Evolutionary conservation across 2,888 invertebrate species (phyloP).

Genomic region (Celastrina argiolus): DNA sequence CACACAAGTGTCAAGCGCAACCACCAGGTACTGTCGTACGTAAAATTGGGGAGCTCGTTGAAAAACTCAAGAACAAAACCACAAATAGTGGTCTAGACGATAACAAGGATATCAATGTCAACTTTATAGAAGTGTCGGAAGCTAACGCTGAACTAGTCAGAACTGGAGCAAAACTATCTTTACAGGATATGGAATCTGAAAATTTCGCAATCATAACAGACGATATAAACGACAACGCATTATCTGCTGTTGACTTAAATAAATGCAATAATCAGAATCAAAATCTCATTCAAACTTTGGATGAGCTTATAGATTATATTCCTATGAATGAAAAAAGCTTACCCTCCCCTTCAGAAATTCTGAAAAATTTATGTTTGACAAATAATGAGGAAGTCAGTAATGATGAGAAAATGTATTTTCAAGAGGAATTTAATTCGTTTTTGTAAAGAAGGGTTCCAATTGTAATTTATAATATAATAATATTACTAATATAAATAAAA

Average conservation of each 20-base stretch:
- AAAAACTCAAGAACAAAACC: conserved; percentile 68
- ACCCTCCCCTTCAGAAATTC: conserved; percentile 81
- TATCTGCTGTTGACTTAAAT: conserved; percentile 25
- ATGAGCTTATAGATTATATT: conserved; percentile 53
- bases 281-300: conserved; percentile 50
- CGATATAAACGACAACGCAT: conserved; percentile 40
- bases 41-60: conserved; percentile 66
- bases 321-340: conserved; percentile 67
- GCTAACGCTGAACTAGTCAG: conserved; percentile 65
- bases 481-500: too few species aligned
- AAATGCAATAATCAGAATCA: conserved; percentile 25
- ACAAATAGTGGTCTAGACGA: conserved; percentile 31
- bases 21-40: conserved; percentile 78
- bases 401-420: conserved; percentile 19
- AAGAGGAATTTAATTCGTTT: conserved; percentile 26
- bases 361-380: conserved; percentile 80
- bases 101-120: conserved; percentile 33
- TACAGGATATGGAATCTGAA: conserved; percentile 71
- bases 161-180: conserved; percentile 64
- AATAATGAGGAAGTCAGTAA: conserved; percentile 56
- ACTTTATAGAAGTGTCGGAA: conserved; percentile 54
- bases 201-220: conserved; percentile 60
- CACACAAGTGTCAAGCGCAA: conserved; percentile 86
- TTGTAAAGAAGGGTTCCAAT: conserved; percentile 27
- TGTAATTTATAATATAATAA: too few species aligned